Base-by-base conservation (phyloP, 2,797 vertebrate species). In the Serranus cabrilla region DNA sequence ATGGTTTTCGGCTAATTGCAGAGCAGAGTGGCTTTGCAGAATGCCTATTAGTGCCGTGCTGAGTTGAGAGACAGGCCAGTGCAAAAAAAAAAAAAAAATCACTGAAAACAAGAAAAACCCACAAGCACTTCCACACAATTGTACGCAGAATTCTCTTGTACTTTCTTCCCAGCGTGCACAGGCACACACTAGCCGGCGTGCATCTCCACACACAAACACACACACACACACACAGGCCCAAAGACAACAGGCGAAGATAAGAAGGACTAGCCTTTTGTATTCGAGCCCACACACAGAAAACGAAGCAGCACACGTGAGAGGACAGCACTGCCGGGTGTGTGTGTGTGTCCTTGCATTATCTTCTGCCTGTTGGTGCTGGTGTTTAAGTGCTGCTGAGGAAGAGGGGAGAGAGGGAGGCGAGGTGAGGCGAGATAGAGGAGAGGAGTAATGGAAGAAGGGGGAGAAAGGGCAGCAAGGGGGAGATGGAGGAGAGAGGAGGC, bases 1-100 rank as follows among this genome's bases (percentile, higher is more conserved):
- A 6, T 75, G 76, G 76, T 87, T 89, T 88, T 59, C n/a, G 46
- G 78, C 60, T 92, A 92, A 93, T 92, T 91, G 78, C 82, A 74
- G 81, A 83, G 80, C 74, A 56, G 72, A 75, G 78, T 54, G 71
- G 70, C 56, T 87, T 34, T 14, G 69, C 79, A 63, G 82, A 89
- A 88, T 76, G 80, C 71, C 68, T 82, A 85, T 88, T 87, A 89
- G 86, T 47, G 40, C 74, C 63, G 9, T 71, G 84, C 85, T 82
- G 89, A 68, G 83, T 72, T 83, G 80, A 87, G 78, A 84, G 87
- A 86, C 80, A 78, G 74, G 55, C 60, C 71, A 49, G 43, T 46
- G 56, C 5, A 18, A 46, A 46, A 62, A 50, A 46, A 47, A 46
- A 20, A 52, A 70, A 55, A 57, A 57, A 63, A 58, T 78, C 73